These are phyloP conservation scores for Neria commutata DNA, from an alignment of 2,888 invertebrate genomes.

Conservation along the genomic window DNA sequence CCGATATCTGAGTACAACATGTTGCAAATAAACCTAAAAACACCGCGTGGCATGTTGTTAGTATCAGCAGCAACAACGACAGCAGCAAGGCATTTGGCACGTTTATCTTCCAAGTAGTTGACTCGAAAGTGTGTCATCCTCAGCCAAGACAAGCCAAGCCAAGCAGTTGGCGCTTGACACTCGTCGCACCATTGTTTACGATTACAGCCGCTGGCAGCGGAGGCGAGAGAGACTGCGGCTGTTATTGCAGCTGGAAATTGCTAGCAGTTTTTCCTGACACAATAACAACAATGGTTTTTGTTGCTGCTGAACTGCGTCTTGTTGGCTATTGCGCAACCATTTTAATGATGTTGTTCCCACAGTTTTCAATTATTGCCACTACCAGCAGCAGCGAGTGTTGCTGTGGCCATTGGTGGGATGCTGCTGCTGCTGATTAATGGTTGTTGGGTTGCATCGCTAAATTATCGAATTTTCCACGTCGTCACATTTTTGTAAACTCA, in stretches of 20 bases:
- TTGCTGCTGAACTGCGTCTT: background rate
- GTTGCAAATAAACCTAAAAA: background rate
- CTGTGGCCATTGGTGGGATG: constrained; percentile 3
- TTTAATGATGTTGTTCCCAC: constrained; percentile 24
- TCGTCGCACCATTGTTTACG: background rate
- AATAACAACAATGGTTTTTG: background rate
- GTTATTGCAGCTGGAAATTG: background rate
- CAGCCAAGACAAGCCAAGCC: too few relatives aligned
- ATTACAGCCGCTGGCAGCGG: background rate
- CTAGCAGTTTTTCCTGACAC: background rate
- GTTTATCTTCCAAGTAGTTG: background rate
- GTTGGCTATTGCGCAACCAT: constrained; percentile 23
- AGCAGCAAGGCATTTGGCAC: background rate
- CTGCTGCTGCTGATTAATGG: background rate
- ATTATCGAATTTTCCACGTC: constrained; percentile 4
- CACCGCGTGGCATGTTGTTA: background rate
- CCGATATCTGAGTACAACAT: too few relatives aligned
- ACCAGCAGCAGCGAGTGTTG: background rate
- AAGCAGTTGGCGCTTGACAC: background rate
- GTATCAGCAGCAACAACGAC: background rate
- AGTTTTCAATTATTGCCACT: background rate
- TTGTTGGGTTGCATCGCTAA: constrained; percentile 9
- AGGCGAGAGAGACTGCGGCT: too few relatives aligned
- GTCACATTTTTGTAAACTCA: background rate
- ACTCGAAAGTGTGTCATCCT: constrained; percentile 23